These are phyloP conservation scores for Balaeniceps rex DNA, from an alignment of 2,113 vertebrate species.

Conservation along the genomic window DNA sequence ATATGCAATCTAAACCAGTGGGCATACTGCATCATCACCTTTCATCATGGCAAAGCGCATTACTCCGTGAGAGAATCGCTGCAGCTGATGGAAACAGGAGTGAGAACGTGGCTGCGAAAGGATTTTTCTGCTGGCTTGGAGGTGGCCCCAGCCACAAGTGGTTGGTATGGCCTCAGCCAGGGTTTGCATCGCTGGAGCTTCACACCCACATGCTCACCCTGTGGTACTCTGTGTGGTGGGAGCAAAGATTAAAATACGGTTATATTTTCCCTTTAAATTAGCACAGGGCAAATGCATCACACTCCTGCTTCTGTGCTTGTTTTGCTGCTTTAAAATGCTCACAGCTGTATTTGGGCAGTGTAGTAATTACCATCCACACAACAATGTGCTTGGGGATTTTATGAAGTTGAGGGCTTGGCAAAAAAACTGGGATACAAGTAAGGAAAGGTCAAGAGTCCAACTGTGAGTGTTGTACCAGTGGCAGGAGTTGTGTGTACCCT, in stretches of 20 bases:
- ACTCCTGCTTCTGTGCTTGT: not conserved
- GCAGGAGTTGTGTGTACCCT: not conserved
- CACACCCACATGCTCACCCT: not conserved
- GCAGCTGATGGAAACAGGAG: not conserved
- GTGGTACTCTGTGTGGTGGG: not conserved
- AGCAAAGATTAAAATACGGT: not conserved
- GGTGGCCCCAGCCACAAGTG: not conserved
- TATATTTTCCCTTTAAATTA: not conserved
- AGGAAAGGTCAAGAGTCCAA: not conserved
- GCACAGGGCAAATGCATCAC: rapidly evolving
- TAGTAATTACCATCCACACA: not conserved
- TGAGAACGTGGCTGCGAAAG: not conserved
- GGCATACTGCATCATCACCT: rapidly evolving
- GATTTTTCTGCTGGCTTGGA: not conserved
- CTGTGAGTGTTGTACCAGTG: rapidly evolving
- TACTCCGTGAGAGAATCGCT: rapidly evolving
- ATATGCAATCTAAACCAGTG: no score
- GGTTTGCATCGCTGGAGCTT: not conserved
- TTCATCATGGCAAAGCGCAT: rapidly evolving
- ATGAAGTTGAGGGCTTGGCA: not conserved
- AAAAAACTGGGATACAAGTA: not conserved
- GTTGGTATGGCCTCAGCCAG: not conserved
- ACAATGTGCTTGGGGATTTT: not conserved
- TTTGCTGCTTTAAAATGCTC: not conserved
- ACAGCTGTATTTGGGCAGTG: not conserved